These are phyloP conservation scores for Phalacrocorax brasilianus DNA, from an alignment of 2,113 vertebrate genomes.

Conservation along the genomic window DNA sequence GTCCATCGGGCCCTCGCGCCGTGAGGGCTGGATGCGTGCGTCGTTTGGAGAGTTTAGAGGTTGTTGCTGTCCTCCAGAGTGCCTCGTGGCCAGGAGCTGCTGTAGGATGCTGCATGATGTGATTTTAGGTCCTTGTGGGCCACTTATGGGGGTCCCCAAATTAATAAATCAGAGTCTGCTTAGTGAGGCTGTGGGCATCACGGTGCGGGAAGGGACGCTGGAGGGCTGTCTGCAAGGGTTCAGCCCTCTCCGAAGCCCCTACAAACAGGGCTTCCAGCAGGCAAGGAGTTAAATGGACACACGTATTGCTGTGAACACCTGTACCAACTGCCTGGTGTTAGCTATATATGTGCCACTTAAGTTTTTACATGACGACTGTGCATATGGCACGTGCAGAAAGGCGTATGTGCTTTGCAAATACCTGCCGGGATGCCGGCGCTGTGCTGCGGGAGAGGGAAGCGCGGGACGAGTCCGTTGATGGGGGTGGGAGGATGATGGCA, in stretches of 20 bases:
- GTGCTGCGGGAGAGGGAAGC: neutral
- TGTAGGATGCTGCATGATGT: neutral
- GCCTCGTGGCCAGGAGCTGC: too few relatives aligned
- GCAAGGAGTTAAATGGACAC: neutral
- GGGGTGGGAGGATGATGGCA: conserved; percentile 28
- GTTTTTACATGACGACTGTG: rapidly evolving
- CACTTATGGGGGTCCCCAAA: neutral
- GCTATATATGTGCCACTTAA: rapidly evolving
- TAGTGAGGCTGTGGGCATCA: neutral
- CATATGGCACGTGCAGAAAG: rapidly evolving
- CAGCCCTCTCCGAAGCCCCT: too few relatives aligned
- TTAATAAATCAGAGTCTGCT: neutral
- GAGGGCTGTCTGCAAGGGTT: neutral
- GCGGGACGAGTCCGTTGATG: neutral
- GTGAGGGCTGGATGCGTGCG: rapidly evolving
- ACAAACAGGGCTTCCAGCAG: neutral
- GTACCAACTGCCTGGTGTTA: neutral
- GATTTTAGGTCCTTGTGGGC: neutral
- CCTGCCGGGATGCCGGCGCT: rapidly evolving
- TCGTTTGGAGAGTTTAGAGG: neutral
- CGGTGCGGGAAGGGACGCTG: too few relatives aligned
- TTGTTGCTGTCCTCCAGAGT: neutral
- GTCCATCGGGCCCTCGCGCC: neutral
- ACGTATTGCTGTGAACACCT: neutral
- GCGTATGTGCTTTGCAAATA: rapidly evolving